Percentiles rank a stretch among this genome's conserved stretches.
Evolutionary conservation across 2,888 invertebrate species (phyloP).

Genomic region (Drosophila mulleri): DNA sequence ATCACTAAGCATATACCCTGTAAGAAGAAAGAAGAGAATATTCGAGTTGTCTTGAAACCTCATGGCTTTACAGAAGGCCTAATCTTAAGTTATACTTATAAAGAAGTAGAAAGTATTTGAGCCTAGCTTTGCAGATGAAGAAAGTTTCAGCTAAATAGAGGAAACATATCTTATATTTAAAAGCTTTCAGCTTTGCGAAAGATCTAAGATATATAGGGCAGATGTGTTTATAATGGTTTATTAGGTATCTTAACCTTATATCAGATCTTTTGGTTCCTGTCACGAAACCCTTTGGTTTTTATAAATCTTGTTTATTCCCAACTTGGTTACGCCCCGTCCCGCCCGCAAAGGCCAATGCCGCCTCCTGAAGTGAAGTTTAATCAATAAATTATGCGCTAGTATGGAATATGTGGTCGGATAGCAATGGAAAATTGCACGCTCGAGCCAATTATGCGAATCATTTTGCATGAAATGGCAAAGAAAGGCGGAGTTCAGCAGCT

Average conservation of each 20-base stretch:
- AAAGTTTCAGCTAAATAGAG: neutral
- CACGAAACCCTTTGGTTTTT: constrained; percentile 6
- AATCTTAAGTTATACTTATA: neutral
- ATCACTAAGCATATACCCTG: neutral
- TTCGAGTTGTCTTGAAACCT: neutral
- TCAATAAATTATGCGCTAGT: constrained; percentile 46
- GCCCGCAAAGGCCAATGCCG: neutral
- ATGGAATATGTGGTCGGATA: constrained; percentile 4
- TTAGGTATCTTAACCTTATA: too few species aligned
- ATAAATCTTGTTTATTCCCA: neutral
- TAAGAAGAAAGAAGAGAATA: neutral
- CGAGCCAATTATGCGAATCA: constrained; percentile 43
- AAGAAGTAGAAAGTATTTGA: too few species aligned
- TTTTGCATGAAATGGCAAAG: constrained; percentile 87
- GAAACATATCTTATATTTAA: neutral
- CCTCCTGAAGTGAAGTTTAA: constrained; percentile 44
- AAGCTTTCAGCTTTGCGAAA: too few species aligned
- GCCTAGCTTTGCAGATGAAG: neutral
- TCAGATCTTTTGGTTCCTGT: neutral
- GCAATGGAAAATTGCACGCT: constrained; percentile 26
- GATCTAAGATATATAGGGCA: too few species aligned
- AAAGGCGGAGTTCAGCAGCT: constrained; percentile 92
- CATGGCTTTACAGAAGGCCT: neutral
- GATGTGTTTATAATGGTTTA: too few species aligned
- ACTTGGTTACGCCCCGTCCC: constrained; percentile 3